Conservation (phyloP, 64 coral and sea anemone species). For the Exaiptasia diaphana region DNA sequence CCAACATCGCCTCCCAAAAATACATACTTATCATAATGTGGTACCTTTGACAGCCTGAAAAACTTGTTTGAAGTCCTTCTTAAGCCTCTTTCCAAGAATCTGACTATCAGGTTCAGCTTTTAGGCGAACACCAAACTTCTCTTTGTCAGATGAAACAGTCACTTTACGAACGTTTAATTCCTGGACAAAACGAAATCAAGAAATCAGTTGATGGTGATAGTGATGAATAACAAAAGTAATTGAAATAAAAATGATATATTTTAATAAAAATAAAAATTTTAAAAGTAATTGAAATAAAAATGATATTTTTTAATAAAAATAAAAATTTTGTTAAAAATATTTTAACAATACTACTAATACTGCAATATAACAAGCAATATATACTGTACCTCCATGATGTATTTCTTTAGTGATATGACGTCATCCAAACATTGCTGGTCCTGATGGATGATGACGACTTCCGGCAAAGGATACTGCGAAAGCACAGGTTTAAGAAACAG, state of each 20-base stretch:
- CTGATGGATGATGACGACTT: conserved; percentile 91
- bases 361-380: neutral
- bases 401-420: conserved; percentile 77
- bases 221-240: too few species aligned
- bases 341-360: neutral
- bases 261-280: too few species aligned
- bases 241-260: too few species aligned
- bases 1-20: neutral
- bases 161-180: conserved; percentile 91
- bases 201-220: too few species aligned
- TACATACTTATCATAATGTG: neutral
- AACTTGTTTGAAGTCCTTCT: conserved; percentile 88
- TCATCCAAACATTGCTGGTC: conserved; percentile 82
- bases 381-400: conserved; percentile 69
- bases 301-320: too few species aligned
- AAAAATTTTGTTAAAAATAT: too few species aligned
- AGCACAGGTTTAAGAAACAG: neutral
- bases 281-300: too few species aligned
- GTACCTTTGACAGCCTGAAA: conserved; percentile 87
- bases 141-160: conserved; percentile 87
- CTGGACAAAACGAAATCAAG: conserved; percentile 15
- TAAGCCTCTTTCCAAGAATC: conserved; percentile 65
- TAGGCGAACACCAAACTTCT: conserved; percentile 83
- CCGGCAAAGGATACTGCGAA: conserved; percentile 82
- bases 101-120: conserved; percentile 91